phyloP scores from a whole-genome alignment of 1,140 invertebrate genomes.

The Magallana gigas region DNA sequence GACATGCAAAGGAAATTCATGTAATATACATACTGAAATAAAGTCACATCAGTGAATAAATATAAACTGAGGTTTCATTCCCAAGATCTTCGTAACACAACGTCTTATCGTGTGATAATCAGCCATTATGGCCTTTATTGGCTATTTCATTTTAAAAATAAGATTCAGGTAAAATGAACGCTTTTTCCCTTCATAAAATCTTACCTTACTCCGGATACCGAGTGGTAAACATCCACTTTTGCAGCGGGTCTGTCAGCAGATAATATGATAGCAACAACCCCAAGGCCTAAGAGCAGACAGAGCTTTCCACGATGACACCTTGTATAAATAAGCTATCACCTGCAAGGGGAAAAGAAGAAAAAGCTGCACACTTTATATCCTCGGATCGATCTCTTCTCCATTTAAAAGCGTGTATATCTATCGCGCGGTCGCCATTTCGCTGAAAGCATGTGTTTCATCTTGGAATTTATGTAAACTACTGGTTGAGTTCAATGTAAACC shows the following conservation, averaged over 20 bases:
- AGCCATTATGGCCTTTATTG: no score
- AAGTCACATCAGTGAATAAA: no score
- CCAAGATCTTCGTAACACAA: no score
- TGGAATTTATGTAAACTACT: not conserved
- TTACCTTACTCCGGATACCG: no score
- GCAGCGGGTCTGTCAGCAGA: not conserved
- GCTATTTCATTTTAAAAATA: no score
- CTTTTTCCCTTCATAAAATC: no score
- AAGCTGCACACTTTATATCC: conserved; percentile 29
- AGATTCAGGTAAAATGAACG: no score
- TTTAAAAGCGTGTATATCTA: not conserved
- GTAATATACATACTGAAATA: no score
- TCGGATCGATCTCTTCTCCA: not conserved
- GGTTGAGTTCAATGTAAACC: not conserved
- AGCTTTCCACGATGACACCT: not conserved
- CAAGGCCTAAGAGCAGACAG: not conserved
- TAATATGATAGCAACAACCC: not conserved
- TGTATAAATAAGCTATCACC: conserved; percentile 36
- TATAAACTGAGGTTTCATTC: no score
- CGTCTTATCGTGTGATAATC: no score
- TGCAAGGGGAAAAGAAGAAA: conserved; percentile 18
- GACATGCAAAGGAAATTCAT: no score
- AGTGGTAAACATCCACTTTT: not conserved
- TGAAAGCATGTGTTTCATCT: conserved; percentile 27
- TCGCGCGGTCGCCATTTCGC: not conserved